Evolutionary conservation across 2,113 vertebrate species (phyloP), one percentile per base, ranked within the genome.

Genomic region (Pao palembangensis): DNA sequence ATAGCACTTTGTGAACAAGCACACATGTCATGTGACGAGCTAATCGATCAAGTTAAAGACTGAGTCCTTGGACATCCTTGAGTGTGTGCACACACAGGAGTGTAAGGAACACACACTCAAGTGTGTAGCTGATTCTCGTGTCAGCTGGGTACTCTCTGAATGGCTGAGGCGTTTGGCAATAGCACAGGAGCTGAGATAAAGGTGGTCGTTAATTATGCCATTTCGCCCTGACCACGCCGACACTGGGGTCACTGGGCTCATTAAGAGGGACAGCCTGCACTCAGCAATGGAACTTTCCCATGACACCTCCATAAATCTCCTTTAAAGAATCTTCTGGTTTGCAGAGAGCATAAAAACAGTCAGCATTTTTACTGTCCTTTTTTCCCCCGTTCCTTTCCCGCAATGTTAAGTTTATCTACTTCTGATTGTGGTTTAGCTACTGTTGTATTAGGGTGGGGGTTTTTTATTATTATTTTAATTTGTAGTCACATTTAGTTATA

Each of bases 281-380:
- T 51, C 42, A 60, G 63, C 58, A 38, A 51, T 53, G 23, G 61
- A 75, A 76, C 73, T 80, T 80, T 81, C 78, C 67, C 69, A 69
- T 67, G 86, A 76, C 69, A 71, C 53, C 54, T 38, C 47, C 64
- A 79, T 84, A 78, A 87, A 81, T 85, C 81, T 74, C 8, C 55
- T 14, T 20, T 42, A 71, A 20, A 59, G 46, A 72, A 82, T 75
- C 52, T 47, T 31, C 34, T 38, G 31, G 72, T 71, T 54, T 41
- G 56, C 25, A 66, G 43, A 34, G 59, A 73, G 59, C 57, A 48
- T 20, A 48, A 54, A 80, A 58, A 34, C 57, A 44, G 43, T 55
- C 41, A 8, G 53, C 43, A 50, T 5, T 52, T 64, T 58, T 43
- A 53, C 66, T 50, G 16, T 3, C 19, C 52, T 23, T 58, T 61